Base-by-base conservation (phyloP, 2,888 invertebrate genomes). In the Gerris lacustris region DNA sequence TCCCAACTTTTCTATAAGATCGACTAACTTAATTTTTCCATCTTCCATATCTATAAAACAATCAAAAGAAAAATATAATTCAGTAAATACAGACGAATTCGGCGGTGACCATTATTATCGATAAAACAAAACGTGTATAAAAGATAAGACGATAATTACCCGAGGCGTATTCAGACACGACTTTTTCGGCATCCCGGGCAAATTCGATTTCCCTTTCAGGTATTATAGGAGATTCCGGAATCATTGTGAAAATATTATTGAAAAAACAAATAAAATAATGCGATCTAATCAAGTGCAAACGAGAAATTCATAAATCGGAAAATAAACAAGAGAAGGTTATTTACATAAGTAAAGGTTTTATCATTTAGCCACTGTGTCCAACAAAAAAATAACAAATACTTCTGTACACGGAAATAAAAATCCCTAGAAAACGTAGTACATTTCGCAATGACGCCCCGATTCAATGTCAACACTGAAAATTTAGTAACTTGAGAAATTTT, bases 1-100 rank as follows among this genome's bases (percentile, higher is more conserved):
- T 44, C 85, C 86, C 77, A 91, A 82, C 72, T 84, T 83, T 77
- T 89, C 87, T 0, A 90, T 84, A 66, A 91, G 78, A 9, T 79
- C 78, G 6, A 84, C 80, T 69, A 91, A 81, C 70, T 84, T 83
- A 44, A 86, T 79, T 15, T 78, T 80, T 4, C 82, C 82, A 6
- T 80, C 79, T 73, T 83, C 76, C 70, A 88, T 82, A 76, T 86
- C 88, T 88, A 79, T 72, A 84, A 83, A 11, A 62, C 11, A 15
- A 62, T 31, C 1, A 31, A 31, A 31, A 31, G 31, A 31, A 31
- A 31, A 31, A 4, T 4, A 31, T 31, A 31, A 31, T 31, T 31
- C 31, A 4, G 31, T 31, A 31, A 31, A 31, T 31, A 31, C 2
- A 31, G 31, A 31, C 31, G 31, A 4, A 31, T 31, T 31, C 31